phyloP scores from a whole-genome alignment of 37 sponge, comb jelly and placozoan species.

The Dysidea cf. avara region DNA sequence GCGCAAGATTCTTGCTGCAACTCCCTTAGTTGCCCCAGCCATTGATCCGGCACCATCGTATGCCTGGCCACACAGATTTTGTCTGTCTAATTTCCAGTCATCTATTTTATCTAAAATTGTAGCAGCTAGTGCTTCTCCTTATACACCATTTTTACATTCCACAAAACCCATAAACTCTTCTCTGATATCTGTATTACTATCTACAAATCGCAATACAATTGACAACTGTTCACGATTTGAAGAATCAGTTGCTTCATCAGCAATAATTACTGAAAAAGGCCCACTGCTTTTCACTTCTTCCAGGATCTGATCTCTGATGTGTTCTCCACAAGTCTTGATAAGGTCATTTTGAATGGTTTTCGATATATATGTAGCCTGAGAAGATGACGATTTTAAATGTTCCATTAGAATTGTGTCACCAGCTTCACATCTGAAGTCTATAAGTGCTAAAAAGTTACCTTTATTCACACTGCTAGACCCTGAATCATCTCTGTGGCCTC shows the following conservation, averaged over 20 bases:
- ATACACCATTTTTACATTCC: constrained; percentile 41
- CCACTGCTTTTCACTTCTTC: no score
- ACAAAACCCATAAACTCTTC: constrained; percentile 56
- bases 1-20: constrained; percentile 39
- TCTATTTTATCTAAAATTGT: constrained; percentile 27
- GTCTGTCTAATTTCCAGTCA: constrained; percentile 17
- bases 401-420: no score
- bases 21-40: constrained; percentile 43
- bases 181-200: constrained; percentile 32
- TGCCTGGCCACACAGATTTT: constrained; percentile 33
- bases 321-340: no score
- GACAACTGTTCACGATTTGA: constrained; percentile 51
- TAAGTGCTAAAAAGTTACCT: constrained; percentile 10
- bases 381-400: no score
- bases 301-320: no score
- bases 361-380: no score
- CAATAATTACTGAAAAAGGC: no score
- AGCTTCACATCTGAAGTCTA: neutral
- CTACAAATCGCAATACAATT: constrained; percentile 34
- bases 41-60: constrained; percentile 64
- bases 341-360: no score
- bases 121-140: constrained; percentile 47
- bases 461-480: neutral
- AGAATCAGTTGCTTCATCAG: no score
- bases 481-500: neutral